Evolutionary conservation across 2,113 vertebrate species (phyloP).

Genomic region (Gambusia affinis): DNA sequence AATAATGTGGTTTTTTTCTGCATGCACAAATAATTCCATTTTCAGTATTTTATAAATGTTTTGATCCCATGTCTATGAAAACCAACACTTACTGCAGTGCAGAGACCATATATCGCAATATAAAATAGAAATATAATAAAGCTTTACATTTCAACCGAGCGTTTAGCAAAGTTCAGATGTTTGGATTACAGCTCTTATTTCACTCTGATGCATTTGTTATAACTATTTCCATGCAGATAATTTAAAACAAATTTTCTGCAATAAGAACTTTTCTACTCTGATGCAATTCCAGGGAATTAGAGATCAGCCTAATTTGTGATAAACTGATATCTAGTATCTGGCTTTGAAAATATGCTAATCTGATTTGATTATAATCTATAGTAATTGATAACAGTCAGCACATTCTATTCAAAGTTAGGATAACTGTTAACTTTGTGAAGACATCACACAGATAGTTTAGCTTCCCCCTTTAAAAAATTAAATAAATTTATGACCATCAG

Average conservation of each 20-base stretch:
- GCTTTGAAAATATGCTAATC: background rate
- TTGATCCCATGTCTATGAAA: constrained; percentile 13
- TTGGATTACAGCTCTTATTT: background rate
- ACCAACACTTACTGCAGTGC: constrained; percentile 2
- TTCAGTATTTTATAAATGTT: constrained; percentile 3
- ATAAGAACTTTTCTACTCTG: no score
- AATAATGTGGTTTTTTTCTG: constrained; percentile 13
- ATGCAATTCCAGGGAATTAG: no score
- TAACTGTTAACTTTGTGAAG: background rate
- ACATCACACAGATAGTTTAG: no score
- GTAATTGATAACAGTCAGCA: background rate
- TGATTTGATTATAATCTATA: no score
- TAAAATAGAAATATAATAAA: background rate
- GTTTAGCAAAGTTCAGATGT: background rate
- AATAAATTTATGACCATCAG: no score
- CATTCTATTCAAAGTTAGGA: background rate
- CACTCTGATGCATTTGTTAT: background rate
- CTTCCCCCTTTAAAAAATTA: no score
- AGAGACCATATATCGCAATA: background rate
- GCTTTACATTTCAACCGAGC: background rate
- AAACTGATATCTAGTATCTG: background rate
- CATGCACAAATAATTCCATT: constrained; percentile 14
- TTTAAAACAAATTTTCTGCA: no score
- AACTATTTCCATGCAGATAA: background rate
- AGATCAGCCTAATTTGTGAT: no score